phyloP scores from a whole-genome alignment of 2,888 invertebrate genomes.

The Leucophenga montana region DNA sequence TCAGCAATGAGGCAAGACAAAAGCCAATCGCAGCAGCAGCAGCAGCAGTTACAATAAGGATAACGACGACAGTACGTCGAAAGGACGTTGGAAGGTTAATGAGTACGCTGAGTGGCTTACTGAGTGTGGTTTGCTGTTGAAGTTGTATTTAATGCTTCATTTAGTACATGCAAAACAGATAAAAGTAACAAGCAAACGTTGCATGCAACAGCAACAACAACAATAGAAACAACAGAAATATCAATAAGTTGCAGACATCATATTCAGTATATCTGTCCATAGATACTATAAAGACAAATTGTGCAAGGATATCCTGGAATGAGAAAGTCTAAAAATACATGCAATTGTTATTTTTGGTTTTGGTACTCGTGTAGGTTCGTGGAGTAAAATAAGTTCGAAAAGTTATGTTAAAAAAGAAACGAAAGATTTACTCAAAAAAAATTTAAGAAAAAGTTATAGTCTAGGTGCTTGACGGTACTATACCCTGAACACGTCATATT shows the following conservation, averaged over 20 bases:
- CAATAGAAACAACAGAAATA: not conserved
- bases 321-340: no score
- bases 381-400: no score
- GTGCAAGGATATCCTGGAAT: no score
- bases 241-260: conserved; percentile 30
- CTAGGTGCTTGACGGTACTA: no score
- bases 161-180: conserved; percentile 59
- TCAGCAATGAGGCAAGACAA: conserved; percentile 29
- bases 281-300: no score
- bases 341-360: no score
- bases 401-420: no score
- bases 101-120: not conserved
- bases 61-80: conserved; percentile 7
- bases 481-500: no score
- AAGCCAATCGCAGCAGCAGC: conserved; percentile 36
- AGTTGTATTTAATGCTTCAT: conserved; percentile 25
- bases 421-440: no score
- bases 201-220: conserved; percentile 40
- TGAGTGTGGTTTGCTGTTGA: conserved; percentile 27
- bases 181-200: conserved; percentile 57
- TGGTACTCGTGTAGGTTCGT: no score
- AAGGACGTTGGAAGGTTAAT: no score
- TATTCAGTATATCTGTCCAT: not conserved
- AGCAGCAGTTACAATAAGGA: not conserved
- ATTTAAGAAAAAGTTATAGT: no score